phyloP scores from a whole-genome alignment of 2,888 invertebrate species.

The Sesamia inferens region DNA sequence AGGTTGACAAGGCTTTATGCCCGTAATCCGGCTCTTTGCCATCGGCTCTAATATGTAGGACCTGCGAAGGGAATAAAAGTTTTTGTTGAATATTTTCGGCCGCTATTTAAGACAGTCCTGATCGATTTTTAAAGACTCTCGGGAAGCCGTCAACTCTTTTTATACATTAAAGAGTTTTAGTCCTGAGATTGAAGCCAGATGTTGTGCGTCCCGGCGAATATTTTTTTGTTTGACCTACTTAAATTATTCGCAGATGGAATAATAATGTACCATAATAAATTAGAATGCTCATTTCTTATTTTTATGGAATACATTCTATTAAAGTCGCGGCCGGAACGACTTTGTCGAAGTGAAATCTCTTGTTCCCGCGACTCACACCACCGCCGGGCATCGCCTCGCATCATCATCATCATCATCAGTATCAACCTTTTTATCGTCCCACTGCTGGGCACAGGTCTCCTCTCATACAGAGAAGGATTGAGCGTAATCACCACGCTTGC shows the following conservation, averaged over 20 bases:
- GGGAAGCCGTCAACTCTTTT: slow-evolving; percentile 53
- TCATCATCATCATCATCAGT: too few species aligned
- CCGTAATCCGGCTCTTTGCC: slow-evolving; percentile 2
- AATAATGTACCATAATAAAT: slow-evolving; percentile 7
- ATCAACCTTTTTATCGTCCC: too few species aligned
- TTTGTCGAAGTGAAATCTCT: neutral
- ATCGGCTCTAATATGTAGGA: slow-evolving; percentile 31
- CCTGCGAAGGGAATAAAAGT: slow-evolving; percentile 21
- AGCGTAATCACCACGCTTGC: too few species aligned
- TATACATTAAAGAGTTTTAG: slow-evolving; percentile 47
- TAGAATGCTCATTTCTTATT: neutral
- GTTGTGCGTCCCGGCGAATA: slow-evolving; percentile 20
- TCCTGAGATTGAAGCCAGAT: slow-evolving; percentile 37
- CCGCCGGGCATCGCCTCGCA: neutral
- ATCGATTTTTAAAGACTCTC: slow-evolving; percentile 56
- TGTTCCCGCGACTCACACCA: neutral
- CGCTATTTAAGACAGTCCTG: slow-evolving; percentile 30
- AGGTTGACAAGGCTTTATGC: slow-evolving; percentile 14
- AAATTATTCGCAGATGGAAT: slow-evolving; percentile 12
- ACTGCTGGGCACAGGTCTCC: too few species aligned
- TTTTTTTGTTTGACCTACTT: slow-evolving; percentile 36
- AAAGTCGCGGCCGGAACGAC: neutral
- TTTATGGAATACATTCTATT: neutral
- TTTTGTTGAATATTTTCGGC: slow-evolving; percentile 49
- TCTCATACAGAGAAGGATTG: too few species aligned